Conservation (phyloP, 2,113 vertebrate genomes). For the Alligator mississippiensis region DNA sequence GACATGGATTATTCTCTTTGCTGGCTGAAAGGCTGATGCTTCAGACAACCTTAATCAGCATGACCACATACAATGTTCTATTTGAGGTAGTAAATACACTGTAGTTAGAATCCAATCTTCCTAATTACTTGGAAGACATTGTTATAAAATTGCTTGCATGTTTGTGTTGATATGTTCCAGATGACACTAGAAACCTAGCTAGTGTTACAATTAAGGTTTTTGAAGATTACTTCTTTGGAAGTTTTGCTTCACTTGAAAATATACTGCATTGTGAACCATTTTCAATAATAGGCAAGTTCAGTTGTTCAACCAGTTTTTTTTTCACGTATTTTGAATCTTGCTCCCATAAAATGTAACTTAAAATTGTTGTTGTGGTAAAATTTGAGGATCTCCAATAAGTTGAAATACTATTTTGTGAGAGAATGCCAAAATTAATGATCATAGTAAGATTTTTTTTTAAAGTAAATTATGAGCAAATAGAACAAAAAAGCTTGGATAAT, state of each 20-base stretch:
- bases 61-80: slow-evolving; percentile 96
- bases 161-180: slow-evolving; percentile 57
- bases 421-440: neutral
- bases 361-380: neutral
- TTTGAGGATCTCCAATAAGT: neutral
- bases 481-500: neutral
- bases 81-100: slow-evolving; percentile 88
- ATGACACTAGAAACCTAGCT: slow-evolving; percentile 30
- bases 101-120: slow-evolving; percentile 57
- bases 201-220: neutral
- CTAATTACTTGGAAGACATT: slow-evolving; percentile 61
- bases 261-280: slow-evolving; percentile 23
- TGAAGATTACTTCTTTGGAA: neutral
- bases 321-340: neutral
- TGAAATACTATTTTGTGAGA: neutral
- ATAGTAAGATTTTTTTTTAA: neutral
- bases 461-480: neutral
- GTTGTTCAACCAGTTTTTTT: neutral
- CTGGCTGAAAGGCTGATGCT: slow-evolving; percentile 94
- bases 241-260: neutral
- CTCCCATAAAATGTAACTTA: neutral
- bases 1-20: slow-evolving; percentile 94
- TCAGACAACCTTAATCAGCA: slow-evolving; percentile 89
- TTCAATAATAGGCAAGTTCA: neutral
- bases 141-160: slow-evolving; percentile 53